Conservation (phyloP, 2,113 vertebrate genomes). For the Tautogolabrus adspersus region DNA sequence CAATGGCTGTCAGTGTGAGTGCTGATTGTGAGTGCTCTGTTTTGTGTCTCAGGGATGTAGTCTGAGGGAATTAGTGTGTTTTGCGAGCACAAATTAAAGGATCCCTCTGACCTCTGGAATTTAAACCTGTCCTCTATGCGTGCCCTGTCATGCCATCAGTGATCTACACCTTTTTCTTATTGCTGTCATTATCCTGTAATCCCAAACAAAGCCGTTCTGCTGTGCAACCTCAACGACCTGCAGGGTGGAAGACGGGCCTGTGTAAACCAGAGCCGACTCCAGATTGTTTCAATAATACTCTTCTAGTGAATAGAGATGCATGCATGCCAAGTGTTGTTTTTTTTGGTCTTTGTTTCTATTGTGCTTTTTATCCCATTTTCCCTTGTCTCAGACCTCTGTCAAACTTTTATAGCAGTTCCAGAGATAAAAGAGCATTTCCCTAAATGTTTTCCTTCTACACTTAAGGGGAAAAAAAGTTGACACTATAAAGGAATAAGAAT, state of each 20-base stretch:
- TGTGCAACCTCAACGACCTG: constrained; percentile 53
- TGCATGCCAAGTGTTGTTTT: constrained; percentile 35
- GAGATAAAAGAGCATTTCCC: constrained; percentile 4
- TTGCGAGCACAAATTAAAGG: constrained; percentile 64
- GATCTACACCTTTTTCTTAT: constrained; percentile 73
- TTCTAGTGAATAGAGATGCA: constrained; percentile 29
- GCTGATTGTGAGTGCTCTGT: constrained; percentile 35
- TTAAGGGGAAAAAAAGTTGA: neutral
- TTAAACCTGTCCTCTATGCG: constrained; percentile 55
- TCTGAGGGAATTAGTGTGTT: constrained; percentile 46
- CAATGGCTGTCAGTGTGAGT: constrained; percentile 16
- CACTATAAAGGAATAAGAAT: constrained; percentile 7
- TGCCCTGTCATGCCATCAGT: constrained; percentile 69
- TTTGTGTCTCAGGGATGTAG: constrained; percentile 56
- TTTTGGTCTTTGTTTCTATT: constrained; percentile 29
- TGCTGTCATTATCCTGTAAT: constrained; percentile 72
- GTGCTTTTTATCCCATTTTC: constrained; percentile 13
- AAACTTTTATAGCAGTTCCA: constrained; percentile 18
- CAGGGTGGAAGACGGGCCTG: constrained; percentile 42
- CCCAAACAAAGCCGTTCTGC: constrained; percentile 53
- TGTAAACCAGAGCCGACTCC: constrained; percentile 41
- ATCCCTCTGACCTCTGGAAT: constrained; percentile 73
- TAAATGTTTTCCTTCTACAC: constrained; percentile 1
- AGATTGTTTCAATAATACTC: constrained; percentile 69
- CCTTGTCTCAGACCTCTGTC: constrained; percentile 27